These are phyloP conservation scores for Caenorhabditis sinica DNA, from an alignment of 2,888 invertebrate genomes.

Conservation along the genomic window DNA sequence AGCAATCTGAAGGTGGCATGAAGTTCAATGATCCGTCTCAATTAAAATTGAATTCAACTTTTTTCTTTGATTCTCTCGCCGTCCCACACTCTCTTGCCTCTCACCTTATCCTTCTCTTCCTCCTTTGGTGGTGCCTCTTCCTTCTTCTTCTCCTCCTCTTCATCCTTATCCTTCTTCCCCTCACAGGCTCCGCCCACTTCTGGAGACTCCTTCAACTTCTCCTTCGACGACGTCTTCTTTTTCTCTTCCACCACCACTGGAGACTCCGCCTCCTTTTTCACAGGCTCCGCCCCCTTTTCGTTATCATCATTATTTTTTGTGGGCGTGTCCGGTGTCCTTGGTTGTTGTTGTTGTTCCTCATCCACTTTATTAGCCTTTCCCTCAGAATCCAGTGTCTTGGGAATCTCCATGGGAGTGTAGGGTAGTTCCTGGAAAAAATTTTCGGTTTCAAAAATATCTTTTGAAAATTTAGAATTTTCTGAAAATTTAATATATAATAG, in stretches of 20 bases:
- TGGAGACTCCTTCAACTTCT: background rate
- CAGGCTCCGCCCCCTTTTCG: background rate
- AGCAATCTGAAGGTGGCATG: background rate
- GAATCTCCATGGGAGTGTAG: background rate
- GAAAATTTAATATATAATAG: too few species aligned
- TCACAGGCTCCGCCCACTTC: background rate
- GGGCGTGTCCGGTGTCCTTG: background rate
- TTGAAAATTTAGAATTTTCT: too few species aligned
- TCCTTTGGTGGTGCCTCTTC: background rate
- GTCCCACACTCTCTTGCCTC: background rate
- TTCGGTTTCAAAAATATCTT: background rate
- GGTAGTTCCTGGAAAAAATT: background rate
- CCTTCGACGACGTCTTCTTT: background rate
- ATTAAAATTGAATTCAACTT: background rate
- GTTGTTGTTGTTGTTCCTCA: background rate
- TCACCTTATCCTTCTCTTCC: conserved; percentile 1
- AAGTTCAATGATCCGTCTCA: background rate
- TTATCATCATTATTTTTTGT: background rate
- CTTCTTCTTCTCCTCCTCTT: conserved; percentile 3
- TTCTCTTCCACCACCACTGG: background rate
- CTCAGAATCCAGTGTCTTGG: background rate
- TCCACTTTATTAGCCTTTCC: background rate
- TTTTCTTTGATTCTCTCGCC: too few species aligned
- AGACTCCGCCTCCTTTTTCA: background rate
- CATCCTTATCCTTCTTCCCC: background rate